phyloP scores from a whole-genome alignment of 2,888 invertebrate genomes.

The Sphinx pinastri region DNA sequence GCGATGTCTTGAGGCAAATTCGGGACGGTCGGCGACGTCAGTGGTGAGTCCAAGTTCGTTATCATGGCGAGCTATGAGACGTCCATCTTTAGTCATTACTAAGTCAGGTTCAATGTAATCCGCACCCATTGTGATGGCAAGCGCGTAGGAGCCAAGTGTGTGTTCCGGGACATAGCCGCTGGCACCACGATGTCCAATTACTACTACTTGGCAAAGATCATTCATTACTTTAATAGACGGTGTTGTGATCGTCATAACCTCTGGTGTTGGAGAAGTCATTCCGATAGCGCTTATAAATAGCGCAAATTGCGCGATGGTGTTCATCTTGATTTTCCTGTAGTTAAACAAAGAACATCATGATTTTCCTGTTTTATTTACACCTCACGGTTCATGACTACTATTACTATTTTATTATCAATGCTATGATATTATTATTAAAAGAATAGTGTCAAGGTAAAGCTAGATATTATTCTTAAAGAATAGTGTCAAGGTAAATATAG shows the following conservation, averaged over 20 bases:
- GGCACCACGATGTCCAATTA: slow-evolving; percentile 73
- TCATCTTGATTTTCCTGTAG: slow-evolving; percentile 20
- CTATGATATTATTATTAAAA: background rate
- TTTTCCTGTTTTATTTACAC: slow-evolving; percentile 1
- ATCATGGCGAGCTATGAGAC: slow-evolving; percentile 70
- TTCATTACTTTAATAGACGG: slow-evolving; percentile 17
- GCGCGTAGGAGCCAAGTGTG: slow-evolving; percentile 71
- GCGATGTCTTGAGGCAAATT: slow-evolving; percentile 60
- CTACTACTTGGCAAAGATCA: slow-evolving; percentile 56
- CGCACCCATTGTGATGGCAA: slow-evolving; percentile 72
- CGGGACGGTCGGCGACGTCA: slow-evolving; percentile 58
- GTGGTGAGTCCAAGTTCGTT: slow-evolving; percentile 69
- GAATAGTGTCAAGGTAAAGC: no score
- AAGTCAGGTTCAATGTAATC: slow-evolving; percentile 77
- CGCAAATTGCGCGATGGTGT: background rate
- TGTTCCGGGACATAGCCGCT: slow-evolving; percentile 78
- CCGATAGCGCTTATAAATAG: slow-evolving; percentile 4
- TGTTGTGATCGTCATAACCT: background rate
- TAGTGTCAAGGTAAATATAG: no score
- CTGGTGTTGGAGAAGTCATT: slow-evolving; percentile 4
- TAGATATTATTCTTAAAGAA: no score
- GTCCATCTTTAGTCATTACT: slow-evolving; percentile 71
- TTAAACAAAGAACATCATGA: background rate
- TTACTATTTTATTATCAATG: background rate
- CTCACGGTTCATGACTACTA: background rate